Evolutionary conservation across 1,140 invertebrate species (phyloP).

Genomic region (Nephotettix cincticeps): DNA sequence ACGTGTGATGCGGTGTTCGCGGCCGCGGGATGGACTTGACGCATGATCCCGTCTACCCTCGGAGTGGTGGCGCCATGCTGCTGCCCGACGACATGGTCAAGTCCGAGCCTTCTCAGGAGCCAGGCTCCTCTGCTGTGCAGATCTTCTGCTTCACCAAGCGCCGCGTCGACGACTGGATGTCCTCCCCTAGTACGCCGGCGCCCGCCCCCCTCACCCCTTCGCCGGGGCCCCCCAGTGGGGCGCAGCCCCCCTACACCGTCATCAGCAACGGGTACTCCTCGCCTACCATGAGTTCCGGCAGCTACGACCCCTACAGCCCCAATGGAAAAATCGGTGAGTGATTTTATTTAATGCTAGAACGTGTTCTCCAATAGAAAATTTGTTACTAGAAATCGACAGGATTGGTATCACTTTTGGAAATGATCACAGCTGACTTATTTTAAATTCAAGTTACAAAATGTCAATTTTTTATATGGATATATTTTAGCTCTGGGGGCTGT

Average conservation of each 20-base stretch:
- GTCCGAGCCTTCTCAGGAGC: conserved; percentile 38
- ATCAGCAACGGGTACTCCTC: conserved; percentile 79
- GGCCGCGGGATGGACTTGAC: conserved; percentile 14
- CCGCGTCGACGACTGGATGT: conserved; percentile 60
- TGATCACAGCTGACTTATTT: no score
- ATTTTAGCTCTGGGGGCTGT: no score
- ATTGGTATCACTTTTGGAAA: no score
- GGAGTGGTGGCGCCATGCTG: conserved; percentile 9
- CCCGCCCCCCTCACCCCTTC: conserved; percentile 60
- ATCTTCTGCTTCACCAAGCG: conserved; percentile 46
- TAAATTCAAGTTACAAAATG: no score
- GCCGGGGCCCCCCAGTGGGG: conserved; percentile 51
- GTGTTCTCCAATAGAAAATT: no score
- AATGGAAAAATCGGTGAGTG: conserved; percentile 81
- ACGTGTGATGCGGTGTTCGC: no score
- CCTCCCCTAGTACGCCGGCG: conserved; percentile 55
- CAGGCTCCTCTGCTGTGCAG: conserved; percentile 43
- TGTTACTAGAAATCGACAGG: no score
- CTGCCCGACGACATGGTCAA: conserved; percentile 32
- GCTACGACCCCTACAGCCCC: conserved; percentile 83
- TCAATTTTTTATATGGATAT: no score
- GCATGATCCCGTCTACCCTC: conserved; percentile 2
- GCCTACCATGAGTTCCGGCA: conserved; percentile 70
- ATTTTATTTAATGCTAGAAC: no score
- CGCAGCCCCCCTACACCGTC: conserved; percentile 52